These are phyloP conservation scores for Sipha maydis DNA, from an alignment of 2,888 invertebrate genomes.

Conservation along the genomic window DNA sequence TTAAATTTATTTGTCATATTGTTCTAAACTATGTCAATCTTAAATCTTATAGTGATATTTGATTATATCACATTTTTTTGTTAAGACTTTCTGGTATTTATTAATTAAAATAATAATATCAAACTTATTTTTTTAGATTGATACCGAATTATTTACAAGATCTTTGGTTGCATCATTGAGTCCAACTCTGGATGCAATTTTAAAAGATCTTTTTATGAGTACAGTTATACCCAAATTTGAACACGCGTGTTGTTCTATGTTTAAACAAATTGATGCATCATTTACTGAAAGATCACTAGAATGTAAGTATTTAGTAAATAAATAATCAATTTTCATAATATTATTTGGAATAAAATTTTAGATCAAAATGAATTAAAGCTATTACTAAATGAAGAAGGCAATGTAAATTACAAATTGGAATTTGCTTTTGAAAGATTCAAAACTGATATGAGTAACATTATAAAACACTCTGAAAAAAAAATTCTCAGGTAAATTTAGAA, in stretches of 20 bases:
- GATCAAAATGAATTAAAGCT: constrained; percentile 54
- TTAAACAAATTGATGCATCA: constrained; percentile 87
- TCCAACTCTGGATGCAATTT: constrained; percentile 79
- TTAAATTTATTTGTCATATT: background rate
- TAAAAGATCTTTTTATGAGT: constrained; percentile 80
- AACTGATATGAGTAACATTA: constrained; percentile 23
- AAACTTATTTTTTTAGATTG: constrained; percentile 70
- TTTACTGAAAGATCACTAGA: constrained; percentile 91
- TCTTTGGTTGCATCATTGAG: constrained; percentile 78
- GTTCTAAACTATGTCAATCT: no score
- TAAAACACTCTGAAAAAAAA: constrained; percentile 33
- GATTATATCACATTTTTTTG: background rate
- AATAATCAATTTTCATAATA: background rate
- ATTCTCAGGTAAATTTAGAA: constrained; percentile 32
- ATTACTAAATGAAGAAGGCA: constrained; percentile 47
- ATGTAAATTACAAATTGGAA: constrained; percentile 35
- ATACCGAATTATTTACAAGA: constrained; percentile 79
- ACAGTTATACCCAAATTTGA: constrained; percentile 88
- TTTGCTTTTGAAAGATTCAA: constrained; percentile 47
- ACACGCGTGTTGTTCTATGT: constrained; percentile 85
- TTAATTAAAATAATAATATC: background rate
- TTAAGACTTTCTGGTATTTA: background rate
- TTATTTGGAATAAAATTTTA: background rate
- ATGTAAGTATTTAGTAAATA: constrained; percentile 71
- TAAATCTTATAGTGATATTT: background rate